Percentiles rank a stretch among this genome's conserved stretches.
Evolutionary conservation across 2,888 invertebrate genomes (phyloP).

Genomic region (Phortica okadai): DNA sequence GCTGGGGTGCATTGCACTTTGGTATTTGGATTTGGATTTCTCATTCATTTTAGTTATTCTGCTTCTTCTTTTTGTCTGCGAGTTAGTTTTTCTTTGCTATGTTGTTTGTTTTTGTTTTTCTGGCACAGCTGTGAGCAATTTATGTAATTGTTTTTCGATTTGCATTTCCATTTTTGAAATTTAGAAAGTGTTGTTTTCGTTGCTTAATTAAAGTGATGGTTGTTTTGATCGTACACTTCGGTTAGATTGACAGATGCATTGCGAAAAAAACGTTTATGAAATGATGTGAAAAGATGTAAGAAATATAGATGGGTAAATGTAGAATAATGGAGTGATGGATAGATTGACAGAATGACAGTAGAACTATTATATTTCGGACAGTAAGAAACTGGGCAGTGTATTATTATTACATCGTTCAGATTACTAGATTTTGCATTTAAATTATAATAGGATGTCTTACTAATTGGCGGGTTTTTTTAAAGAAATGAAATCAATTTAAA

Average conservation of each 20-base stretch:
- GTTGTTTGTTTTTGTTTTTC: slow-evolving; percentile 46
- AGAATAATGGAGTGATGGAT: no score
- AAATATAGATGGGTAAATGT: no score
- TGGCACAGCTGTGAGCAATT: slow-evolving; percentile 43
- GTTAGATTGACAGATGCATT: neutral
- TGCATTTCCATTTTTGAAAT: slow-evolving; percentile 13
- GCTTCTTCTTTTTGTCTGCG: neutral
- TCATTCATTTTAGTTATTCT: neutral
- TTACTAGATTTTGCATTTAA: no score
- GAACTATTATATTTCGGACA: no score
- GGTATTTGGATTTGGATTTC: neutral
- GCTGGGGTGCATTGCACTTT: slow-evolving; percentile 14
- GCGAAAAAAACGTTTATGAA: no score
- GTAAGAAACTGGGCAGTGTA: no score
- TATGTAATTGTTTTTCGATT: slow-evolving; percentile 2
- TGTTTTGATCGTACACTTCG: neutral
- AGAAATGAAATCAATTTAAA: no score
- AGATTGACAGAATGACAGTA: no score
- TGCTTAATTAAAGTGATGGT: slow-evolving; percentile 7
- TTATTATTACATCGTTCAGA: no score
- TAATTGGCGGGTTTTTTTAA: no score
- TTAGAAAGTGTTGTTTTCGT: neutral
- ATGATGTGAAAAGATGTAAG: no score
- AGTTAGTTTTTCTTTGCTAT: slow-evolving; percentile 26
- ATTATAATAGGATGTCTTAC: no score